phyloP scores from a whole-genome alignment of 2,888 invertebrate species.

The Trypoxylon attenuatum region DNA sequence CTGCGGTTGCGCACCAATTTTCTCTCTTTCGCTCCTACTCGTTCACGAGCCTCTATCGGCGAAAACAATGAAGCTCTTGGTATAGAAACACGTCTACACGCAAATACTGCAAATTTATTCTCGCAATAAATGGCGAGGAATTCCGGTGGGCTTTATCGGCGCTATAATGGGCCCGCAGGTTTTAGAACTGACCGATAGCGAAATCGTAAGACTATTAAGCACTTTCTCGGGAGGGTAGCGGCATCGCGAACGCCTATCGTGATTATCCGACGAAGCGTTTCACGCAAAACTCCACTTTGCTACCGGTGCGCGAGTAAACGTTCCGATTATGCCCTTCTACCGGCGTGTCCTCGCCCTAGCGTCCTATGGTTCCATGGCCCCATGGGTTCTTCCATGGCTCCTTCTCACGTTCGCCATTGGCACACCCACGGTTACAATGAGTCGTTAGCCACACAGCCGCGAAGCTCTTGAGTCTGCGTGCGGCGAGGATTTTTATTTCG shows the following conservation, averaged over 20 bases:
- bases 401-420: too few relatives aligned
- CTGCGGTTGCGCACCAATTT: background rate
- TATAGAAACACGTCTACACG: background rate
- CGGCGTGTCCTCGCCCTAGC: too few relatives aligned
- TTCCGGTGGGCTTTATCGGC: background rate
- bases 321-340: conserved; percentile 12
- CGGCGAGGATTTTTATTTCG: conserved; percentile 18
- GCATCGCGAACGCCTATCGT: conserved; percentile 6
- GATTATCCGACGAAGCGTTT: conserved; percentile 34
- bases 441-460: conserved; percentile 9
- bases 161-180: background rate
- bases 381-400: too few relatives aligned
- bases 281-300: conserved; percentile 18
- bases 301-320: conserved; percentile 13
- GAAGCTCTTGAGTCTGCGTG: too few relatives aligned
- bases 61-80: background rate
- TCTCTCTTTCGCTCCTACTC: background rate
- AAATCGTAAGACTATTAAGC: conserved; percentile 42
- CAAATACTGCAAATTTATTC: background rate
- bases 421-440: conserved; percentile 6
- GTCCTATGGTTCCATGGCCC: too few relatives aligned
- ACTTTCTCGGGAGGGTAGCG: background rate
- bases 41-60: background rate
- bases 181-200: conserved; percentile 26
- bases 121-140: background rate